Conservation (phyloP, 2,797 vertebrate genomes). For the Karalla daura region DNA sequence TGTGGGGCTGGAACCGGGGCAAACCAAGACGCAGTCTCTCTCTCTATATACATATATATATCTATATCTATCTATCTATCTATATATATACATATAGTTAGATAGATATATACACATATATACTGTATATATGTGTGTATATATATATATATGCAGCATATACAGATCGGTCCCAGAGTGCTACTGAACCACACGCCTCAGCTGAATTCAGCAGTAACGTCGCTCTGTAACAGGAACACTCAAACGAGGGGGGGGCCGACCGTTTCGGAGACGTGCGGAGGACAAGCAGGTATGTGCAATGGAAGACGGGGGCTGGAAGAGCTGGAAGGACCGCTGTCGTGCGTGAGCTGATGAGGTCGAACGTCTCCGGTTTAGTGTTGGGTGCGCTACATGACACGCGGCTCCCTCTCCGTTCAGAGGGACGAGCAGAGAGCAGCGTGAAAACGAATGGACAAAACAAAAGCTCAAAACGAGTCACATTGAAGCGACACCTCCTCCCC, state of each 20-base stretch:
- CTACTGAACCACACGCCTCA: conserved; percentile 2
- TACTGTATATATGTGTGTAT: too few species aligned
- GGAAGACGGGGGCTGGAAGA: not conserved
- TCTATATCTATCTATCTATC: too few species aligned
- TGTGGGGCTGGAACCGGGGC: not conserved
- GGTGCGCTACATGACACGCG: not conserved
- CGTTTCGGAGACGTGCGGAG: too few species aligned
- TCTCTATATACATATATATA: too few species aligned
- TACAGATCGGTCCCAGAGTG: conserved; percentile 34
- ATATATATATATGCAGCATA: conserved; percentile 40
- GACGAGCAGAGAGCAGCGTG: conserved; percentile 20
- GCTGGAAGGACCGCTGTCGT: not conserved
- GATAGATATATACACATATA: too few species aligned
- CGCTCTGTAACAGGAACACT: conserved; percentile 25
- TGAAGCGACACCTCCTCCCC: not conserved
- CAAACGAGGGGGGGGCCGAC: too few species aligned
- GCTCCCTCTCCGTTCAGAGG: conserved; percentile 26
- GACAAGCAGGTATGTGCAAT: not conserved
- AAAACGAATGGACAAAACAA: too few species aligned
- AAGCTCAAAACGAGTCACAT: not conserved
- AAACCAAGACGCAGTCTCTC: not conserved
- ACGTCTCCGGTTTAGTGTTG: conserved; percentile 24
- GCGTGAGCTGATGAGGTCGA: conserved; percentile 8
- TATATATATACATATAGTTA: too few species aligned
- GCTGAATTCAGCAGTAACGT: conserved; percentile 15